Evolutionary conservation across 2,113 vertebrate species (phyloP).

Genomic region (Toxotes chatareus): DNA sequence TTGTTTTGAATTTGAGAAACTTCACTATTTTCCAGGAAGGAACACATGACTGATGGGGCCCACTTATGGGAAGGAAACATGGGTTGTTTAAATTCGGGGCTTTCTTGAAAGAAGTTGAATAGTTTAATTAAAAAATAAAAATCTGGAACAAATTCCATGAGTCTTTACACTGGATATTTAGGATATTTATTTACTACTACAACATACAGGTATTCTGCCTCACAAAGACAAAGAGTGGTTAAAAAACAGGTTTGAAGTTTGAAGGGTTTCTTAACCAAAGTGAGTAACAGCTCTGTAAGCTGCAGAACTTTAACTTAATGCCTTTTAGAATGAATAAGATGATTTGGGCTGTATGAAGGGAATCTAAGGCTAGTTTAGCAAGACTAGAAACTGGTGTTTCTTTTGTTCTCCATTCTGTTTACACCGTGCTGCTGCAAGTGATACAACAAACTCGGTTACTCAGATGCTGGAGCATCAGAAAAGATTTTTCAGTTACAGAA

Average conservation of each 20-base stretch:
- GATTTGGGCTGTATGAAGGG: background rate
- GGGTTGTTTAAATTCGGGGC: conserved; percentile 8
- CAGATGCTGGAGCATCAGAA: background rate
- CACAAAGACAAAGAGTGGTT: background rate
- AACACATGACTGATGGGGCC: conserved; percentile 63
- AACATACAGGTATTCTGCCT: background rate
- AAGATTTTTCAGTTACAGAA: background rate
- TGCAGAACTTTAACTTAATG: too few relatives aligned
- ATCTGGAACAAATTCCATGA: background rate
- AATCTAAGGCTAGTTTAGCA: too few relatives aligned
- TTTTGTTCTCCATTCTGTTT: background rate
- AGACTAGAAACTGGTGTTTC: background rate
- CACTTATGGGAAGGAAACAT: conserved; percentile 37
- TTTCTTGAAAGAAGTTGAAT: background rate
- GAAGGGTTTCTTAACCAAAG: background rate
- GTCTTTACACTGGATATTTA: background rate
- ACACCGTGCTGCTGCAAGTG: background rate
- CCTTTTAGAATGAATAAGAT: too few relatives aligned
- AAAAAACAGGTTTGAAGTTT: background rate
- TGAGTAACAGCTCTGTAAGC: too few relatives aligned
- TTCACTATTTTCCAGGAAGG: conserved; percentile 73
- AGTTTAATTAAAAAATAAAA: background rate
- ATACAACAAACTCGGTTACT: background rate
- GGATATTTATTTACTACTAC: background rate
- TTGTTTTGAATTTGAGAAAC: conserved; percentile 73